Percentiles rank a stretch among this genome's conserved stretches.
Evolutionary conservation across 2,888 invertebrate genomes (phyloP).

Genomic region (Rhagium mordax): DNA sequence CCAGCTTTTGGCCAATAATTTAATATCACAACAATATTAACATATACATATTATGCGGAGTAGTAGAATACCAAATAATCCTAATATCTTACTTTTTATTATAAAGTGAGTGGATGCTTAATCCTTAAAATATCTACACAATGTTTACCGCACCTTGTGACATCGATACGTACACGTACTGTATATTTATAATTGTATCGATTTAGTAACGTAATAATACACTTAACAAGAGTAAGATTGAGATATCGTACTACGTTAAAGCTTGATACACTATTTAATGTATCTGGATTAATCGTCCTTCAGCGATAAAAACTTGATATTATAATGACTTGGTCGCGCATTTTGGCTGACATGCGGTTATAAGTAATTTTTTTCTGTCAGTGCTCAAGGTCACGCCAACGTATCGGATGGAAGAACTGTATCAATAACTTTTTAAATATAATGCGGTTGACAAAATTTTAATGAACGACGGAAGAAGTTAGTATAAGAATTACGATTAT

Average conservation of each 20-base stretch:
- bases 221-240: not conserved
- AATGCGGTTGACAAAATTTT: not conserved
- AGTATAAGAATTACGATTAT: too few relatives aligned
- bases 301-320: conserved; percentile 1
- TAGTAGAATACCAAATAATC: too few relatives aligned
- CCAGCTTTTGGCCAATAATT: too few relatives aligned
- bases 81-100: too few relatives aligned
- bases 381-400: not conserved
- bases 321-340: not conserved
- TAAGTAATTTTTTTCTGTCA: not conserved
- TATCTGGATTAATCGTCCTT: conserved; percentile 15
- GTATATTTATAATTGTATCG: too few relatives aligned
- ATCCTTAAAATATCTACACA: too few relatives aligned
- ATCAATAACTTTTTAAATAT: not conserved
- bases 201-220: too few relatives aligned
- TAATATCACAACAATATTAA: too few relatives aligned
- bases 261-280: not conserved
- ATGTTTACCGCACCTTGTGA: too few relatives aligned
- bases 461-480: not conserved
- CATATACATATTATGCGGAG: too few relatives aligned
- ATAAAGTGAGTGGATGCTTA: too few relatives aligned
- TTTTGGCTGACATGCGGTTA: not conserved
- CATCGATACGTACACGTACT: too few relatives aligned
- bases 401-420: not conserved
- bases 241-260: not conserved